A percentile compares a stretch with the other conserved stretches of the same genome.
phyloP scores from a whole-genome alignment of 1,140 invertebrate genomes.

The Drosophila nannoptera region DNA sequence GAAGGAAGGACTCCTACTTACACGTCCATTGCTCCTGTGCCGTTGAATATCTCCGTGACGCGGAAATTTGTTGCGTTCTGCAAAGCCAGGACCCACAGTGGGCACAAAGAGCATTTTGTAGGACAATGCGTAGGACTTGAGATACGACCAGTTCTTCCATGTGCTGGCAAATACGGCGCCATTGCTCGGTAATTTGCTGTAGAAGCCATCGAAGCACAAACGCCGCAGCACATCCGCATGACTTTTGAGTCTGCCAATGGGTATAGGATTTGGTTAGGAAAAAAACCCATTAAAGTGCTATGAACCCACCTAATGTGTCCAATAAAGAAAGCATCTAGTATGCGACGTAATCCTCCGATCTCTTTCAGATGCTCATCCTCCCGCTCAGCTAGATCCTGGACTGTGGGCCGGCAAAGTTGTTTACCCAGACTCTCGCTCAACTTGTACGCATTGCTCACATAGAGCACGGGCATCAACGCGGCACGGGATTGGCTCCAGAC shows the following conservation, averaged over 20 bases:
- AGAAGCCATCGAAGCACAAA: constrained; percentile 83
- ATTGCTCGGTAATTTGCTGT: constrained; percentile 83
- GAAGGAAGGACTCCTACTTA: constrained; percentile 17
- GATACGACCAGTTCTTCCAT: constrained; percentile 83
- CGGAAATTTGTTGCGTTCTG: constrained; percentile 81
- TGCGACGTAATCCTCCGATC: constrained; percentile 79
- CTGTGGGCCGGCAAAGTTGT: constrained; percentile 77
- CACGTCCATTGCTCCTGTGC: constrained; percentile 81
- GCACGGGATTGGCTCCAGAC: constrained; percentile 78
- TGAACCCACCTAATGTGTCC: constrained; percentile 79
- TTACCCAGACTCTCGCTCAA: constrained; percentile 81
- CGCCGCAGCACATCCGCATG: constrained; percentile 76
- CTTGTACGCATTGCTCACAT: constrained; percentile 82
- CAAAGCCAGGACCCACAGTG: constrained; percentile 83
- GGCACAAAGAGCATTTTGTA: constrained; percentile 82
- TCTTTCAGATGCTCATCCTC: neutral
- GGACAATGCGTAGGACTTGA: constrained; percentile 81
- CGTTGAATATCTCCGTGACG: constrained; percentile 81
- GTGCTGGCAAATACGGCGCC: constrained; percentile 83
- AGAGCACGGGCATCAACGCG: constrained; percentile 80
- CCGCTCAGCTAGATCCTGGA: constrained; percentile 57
- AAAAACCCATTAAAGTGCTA: neutral
- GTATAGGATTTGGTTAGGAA: neutral
- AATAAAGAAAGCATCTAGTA: constrained; percentile 82
- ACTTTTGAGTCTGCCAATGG: constrained; percentile 63